phyloP scores from a whole-genome alignment of 2,113 vertebrate genomes.

The Eclectus roratus region DNA sequence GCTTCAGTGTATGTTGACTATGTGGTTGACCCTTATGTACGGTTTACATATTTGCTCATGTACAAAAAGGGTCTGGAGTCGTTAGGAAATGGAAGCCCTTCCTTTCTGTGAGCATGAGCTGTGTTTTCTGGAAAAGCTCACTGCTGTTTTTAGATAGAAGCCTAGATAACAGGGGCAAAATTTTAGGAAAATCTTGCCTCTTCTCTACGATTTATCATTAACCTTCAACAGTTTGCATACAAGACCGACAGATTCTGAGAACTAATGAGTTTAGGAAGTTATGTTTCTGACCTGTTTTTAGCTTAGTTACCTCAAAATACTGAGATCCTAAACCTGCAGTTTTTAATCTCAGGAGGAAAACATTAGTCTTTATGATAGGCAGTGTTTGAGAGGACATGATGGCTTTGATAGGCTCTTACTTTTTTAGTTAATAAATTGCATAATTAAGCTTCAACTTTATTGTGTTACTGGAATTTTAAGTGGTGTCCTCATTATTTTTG shows the following conservation, averaged over 20 bases:
- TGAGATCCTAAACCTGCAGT: neutral
- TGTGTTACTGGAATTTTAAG: neutral
- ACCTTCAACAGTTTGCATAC: neutral
- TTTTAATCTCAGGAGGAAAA: neutral
- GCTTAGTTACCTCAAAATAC: neutral
- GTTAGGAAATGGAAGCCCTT: neutral
- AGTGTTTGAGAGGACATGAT: neutral
- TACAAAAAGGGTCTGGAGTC: neutral
- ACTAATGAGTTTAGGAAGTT: neutral
- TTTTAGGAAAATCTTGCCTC: neutral
- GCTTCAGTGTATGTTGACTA: accelerated
- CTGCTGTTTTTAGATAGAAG: neutral
- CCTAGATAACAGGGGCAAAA: neutral
- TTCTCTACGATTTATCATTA: neutral
- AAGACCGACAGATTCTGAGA: neutral
- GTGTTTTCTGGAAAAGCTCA: neutral
- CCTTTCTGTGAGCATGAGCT: neutral
- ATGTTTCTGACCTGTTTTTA: neutral
- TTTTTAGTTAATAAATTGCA: neutral
- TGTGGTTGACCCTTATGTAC: neutral
- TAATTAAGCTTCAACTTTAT: neutral
- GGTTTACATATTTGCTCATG: neutral
- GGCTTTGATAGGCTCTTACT: neutral
- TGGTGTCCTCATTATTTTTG: neutral
- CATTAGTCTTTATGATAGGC: neutral